phyloP scores from a whole-genome alignment of 2,888 invertebrate genomes.

The Abrostola triplasia region DNA sequence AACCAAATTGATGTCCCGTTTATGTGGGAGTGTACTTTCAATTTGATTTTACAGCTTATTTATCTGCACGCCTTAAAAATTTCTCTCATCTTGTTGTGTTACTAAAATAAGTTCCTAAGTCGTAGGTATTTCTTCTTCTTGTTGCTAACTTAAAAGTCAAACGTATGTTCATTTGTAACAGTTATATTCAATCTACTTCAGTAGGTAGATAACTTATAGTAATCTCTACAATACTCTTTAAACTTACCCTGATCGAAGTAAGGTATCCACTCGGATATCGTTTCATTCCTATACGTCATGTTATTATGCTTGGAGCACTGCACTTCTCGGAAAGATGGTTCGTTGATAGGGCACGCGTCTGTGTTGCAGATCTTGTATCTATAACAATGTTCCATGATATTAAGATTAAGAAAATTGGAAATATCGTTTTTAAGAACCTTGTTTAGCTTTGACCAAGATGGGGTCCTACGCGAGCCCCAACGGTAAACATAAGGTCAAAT shows the following conservation, averaged over 20 bases:
- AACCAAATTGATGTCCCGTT: constrained; percentile 1
- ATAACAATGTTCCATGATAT: constrained; percentile 48
- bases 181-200: background rate
- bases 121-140: too few species aligned
- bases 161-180: too few species aligned
- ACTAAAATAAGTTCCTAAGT: too few species aligned
- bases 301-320: constrained; percentile 93
- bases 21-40: background rate
- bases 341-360: constrained; percentile 91
- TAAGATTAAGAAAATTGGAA: background rate
- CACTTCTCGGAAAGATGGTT: constrained; percentile 91
- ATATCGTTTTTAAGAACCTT: too few species aligned
- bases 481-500: too few species aligned
- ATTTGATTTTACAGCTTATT: background rate
- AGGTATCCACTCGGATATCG: constrained; percentile 91
- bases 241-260: constrained; percentile 91
- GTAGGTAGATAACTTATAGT: background rate
- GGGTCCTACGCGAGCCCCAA: too few species aligned
- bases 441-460: too few species aligned
- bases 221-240: background rate
- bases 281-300: constrained; percentile 90
- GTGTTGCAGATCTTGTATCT: constrained; percentile 94
- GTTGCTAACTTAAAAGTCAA: too few species aligned
- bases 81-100: too few species aligned
- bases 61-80: too few species aligned